Base-by-base conservation (phyloP, 2,888 invertebrate species). In the Adineta ricciae region DNA sequence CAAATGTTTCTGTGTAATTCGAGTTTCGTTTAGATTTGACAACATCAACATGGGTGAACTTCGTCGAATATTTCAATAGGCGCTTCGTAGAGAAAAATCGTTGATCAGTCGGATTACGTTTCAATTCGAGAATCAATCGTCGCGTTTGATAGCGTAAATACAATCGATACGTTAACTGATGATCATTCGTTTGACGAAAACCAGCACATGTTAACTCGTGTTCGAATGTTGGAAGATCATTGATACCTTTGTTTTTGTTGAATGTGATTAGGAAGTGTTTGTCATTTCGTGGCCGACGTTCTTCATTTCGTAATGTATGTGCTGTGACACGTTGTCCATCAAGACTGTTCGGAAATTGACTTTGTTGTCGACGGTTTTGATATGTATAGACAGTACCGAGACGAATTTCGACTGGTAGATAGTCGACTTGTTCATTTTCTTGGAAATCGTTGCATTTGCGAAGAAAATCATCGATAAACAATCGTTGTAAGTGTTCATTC, bases 351-450 rank as follows among this genome's bases (percentile, higher is more conserved):
- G 78, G 78, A 78, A n/a, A 78, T 78, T 78, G 78, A 41, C 24
- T 38, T 78, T 41, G 38, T 41, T 78, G 78, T n/a, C 41, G n/a
- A n/a, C 14, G 24, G 41, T 78, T 78, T 78, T 78, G 78, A 78
- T 78, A 78, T n/a, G 41, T 78, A 78, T 78, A 78, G n/a, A 78
- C 78, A 24, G 78, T 78, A 78, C 78, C 78, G 11, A 78, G 41
- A 78, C 78, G 78, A 41, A 78, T 78, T 78, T 78, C 78, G 14
- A 78, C 14, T 41, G 78, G 78, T n/a, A 78, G 5, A 24, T n/a
- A 41, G n/a, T 38, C n/a, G 7, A 9, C n/a, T 9, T 41, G 5
- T 78, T 41, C 38, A 41, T 78, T 78, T 36, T 41, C 8, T n/a
- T 7, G 38, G 14, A 78, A 78, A 78, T 41, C 78, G 38, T 78